These are phyloP conservation scores for Dipus sagitta DNA, from an alignment of 2,797 vertebrate genomes.

Conservation along the genomic window DNA sequence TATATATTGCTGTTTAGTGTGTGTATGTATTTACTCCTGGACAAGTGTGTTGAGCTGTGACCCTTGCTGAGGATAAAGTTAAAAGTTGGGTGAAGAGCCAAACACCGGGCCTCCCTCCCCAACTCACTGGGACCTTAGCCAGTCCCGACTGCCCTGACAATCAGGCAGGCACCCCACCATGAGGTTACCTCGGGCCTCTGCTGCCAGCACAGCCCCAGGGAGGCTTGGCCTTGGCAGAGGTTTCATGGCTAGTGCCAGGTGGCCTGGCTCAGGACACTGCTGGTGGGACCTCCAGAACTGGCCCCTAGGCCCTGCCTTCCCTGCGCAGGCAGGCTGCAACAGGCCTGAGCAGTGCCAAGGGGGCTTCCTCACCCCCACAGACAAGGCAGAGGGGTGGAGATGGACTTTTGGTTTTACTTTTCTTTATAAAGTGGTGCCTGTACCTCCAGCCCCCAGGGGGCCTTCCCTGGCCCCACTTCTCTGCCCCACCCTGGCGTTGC, in stretches of 20 bases:
- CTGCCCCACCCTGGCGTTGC: conserved; percentile 57
- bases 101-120: conserved; percentile 61
- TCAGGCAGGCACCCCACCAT: conserved; percentile 63
- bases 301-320: conserved; percentile 39
- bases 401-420: conserved; percentile 60
- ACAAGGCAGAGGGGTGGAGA: conserved; percentile 56
- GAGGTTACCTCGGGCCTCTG: conserved; percentile 16
- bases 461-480: conserved; percentile 72
- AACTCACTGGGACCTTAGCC: conserved; percentile 49
- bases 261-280: neutral
- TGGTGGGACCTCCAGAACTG: conserved; percentile 41
- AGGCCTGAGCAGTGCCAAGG: neutral
- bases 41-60: conserved; percentile 72
- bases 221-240: neutral
- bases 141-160: conserved; percentile 75
- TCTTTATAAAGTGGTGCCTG: conserved; percentile 78
- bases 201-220: neutral
- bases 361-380: conserved; percentile 55
- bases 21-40: conserved; percentile 77
- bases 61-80: conserved; percentile 67
- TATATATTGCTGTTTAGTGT: conserved; percentile 78
- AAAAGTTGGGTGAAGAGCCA: conserved; percentile 61
- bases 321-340: conserved; percentile 41
- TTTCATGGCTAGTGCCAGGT: neutral
- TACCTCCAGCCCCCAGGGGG: conserved; percentile 81